These are phyloP conservation scores for Halichoerus grypus DNA, from an alignment of 2,113 vertebrate species.

Conservation along the genomic window DNA sequence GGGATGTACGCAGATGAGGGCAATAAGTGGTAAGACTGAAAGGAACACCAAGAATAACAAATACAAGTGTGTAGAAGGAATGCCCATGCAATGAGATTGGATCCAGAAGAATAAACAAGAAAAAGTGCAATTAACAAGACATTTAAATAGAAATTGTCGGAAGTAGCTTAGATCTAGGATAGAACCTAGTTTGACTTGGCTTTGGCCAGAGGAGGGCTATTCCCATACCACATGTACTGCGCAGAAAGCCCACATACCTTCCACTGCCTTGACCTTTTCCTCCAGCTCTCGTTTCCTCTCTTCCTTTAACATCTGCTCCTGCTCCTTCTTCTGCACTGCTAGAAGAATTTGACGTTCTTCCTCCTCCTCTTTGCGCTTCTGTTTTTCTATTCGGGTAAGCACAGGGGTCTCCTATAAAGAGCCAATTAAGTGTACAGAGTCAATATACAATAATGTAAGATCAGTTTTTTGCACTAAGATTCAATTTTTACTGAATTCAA, in stretches of 20 bases:
- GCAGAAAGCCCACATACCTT: conserved; percentile 87
- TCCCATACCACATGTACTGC: background rate
- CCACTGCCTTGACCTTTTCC: conserved; percentile 96
- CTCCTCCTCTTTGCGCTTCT: conserved; percentile 93
- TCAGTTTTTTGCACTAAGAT: background rate
- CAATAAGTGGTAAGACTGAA: background rate
- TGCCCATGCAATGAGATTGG: background rate
- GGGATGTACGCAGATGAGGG: background rate
- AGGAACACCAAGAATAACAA: background rate
- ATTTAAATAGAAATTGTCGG: background rate
- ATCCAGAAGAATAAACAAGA: background rate
- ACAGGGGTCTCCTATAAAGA: conserved; percentile 86
- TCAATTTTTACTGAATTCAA: background rate
- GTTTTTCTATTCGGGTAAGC: conserved; percentile 88
- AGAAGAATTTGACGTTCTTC: conserved; percentile 94
- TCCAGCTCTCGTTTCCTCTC: conserved; percentile 94
- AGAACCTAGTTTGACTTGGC: too few relatives aligned
- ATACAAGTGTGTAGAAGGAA: background rate
- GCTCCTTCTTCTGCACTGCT: conserved; percentile 95
- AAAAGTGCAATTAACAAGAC: background rate
- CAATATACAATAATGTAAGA: background rate
- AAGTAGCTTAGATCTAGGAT: background rate
- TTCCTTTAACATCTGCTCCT: conserved; percentile 94
- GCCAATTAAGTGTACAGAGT: background rate
- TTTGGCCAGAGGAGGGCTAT: background rate